These are phyloP conservation scores for Cynocephalus volans DNA, from an alignment of 2,113 vertebrate genomes.

Conservation along the genomic window DNA sequence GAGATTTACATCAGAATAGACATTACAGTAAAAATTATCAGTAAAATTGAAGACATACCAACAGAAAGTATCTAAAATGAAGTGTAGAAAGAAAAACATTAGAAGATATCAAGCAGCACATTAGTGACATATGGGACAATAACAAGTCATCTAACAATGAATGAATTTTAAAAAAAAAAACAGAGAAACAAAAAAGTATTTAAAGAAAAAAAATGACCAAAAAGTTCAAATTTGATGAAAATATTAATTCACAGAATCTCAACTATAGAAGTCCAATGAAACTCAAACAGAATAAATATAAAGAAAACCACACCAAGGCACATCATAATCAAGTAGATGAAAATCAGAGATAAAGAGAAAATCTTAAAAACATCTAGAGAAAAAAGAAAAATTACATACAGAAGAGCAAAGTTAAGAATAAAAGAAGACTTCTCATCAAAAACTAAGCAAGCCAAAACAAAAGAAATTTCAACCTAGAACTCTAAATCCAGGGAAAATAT, in stretches of 20 bases:
- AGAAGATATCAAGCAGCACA: background rate
- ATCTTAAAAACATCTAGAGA: background rate
- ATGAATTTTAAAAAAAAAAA: background rate
- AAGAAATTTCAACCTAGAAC: background rate
- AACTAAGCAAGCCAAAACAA: background rate
- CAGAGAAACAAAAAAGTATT: background rate
- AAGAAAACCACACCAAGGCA: background rate
- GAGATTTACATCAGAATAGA: background rate
- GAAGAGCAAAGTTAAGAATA: background rate
- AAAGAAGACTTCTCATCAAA: background rate
- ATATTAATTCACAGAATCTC: background rate
- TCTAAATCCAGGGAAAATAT: background rate
- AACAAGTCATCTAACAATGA: background rate
- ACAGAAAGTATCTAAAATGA: background rate
- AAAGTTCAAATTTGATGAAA: background rate
- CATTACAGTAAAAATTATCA: background rate
- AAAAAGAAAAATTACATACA: background rate
- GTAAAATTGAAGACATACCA: background rate
- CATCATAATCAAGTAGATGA: background rate
- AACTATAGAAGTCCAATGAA: background rate
- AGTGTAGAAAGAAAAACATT: background rate
- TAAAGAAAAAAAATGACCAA: background rate
- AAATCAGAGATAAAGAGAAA: background rate
- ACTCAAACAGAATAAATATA: background rate
- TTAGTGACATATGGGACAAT: background rate